Evolutionary conservation across 2,113 vertebrate genomes (phyloP).

Genomic region (Actenoides hombroni): DNA sequence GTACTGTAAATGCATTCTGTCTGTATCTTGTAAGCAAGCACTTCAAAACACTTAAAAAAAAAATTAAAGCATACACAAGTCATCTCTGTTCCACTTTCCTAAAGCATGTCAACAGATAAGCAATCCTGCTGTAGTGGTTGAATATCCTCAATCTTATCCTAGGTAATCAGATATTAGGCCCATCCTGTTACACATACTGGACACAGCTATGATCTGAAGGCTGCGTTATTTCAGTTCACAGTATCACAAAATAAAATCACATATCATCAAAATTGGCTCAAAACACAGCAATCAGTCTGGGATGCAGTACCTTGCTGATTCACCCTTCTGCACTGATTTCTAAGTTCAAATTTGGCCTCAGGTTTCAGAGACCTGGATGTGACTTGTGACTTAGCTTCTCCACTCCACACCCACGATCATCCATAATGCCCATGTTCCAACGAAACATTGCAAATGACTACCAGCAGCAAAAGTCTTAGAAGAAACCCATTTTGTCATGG

Average conservation of each 20-base stretch:
- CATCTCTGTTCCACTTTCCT: neutral
- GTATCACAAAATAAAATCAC: neutral
- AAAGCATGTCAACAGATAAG: neutral
- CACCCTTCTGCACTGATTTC: neutral
- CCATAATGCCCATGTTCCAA: fast-evolving
- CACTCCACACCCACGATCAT: neutral
- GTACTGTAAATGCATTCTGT: neutral
- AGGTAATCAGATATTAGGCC: neutral
- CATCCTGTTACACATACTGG: neutral
- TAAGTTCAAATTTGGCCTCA: neutral
- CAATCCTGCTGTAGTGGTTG: neutral
- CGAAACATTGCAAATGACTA: neutral
- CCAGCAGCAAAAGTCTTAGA: neutral
- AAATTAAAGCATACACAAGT: neutral
- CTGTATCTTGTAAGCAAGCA: neutral
- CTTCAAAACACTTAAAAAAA: neutral
- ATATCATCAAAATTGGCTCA: neutral
- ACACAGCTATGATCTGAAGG: neutral
- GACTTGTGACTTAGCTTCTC: neutral
- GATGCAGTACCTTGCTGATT: neutral
- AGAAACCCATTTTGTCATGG: neutral
- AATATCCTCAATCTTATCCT: neutral
- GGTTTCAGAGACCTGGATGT: neutral
- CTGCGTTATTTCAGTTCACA: neutral
- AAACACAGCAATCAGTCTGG: neutral